phyloP scores from a whole-genome alignment of 2,888 invertebrate genomes.

The Epistrophe eligans region DNA sequence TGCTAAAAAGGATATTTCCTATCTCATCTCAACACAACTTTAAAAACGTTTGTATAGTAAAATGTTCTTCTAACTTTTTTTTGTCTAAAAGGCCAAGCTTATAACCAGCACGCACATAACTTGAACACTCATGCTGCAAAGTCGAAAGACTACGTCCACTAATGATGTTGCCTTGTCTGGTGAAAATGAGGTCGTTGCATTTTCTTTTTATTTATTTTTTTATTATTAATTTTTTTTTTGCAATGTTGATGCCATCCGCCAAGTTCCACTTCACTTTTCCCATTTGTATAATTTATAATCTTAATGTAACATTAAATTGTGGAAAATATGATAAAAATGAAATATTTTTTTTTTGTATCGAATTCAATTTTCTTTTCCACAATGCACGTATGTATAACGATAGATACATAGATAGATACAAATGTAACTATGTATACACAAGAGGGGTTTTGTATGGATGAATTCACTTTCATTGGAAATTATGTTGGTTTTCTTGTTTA shows the following conservation, averaged over 20 bases:
- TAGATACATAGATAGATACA: background rate
- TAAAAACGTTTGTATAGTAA: background rate
- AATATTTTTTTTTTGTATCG: slow-evolving; percentile 19
- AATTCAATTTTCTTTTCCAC: slow-evolving; percentile 37
- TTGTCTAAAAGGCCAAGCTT: slow-evolving; percentile 1
- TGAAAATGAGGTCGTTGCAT: slow-evolving; percentile 73
- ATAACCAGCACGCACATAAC: slow-evolving; percentile 17
- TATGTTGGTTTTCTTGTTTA: slow-evolving; percentile 63
- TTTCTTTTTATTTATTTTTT: slow-evolving; percentile 52
- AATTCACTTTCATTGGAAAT: slow-evolving; percentile 75
- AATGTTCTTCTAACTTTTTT: slow-evolving; percentile 4
- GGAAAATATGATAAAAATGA: slow-evolving; percentile 67
- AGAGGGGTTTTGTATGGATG: slow-evolving; percentile 22
- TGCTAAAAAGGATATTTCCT: slow-evolving; percentile 22
- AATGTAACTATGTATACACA: background rate
- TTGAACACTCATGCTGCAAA: slow-evolving; percentile 21
- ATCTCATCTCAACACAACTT: background rate
- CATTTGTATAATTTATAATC: slow-evolving; percentile 69
- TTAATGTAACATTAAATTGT: slow-evolving; percentile 74
- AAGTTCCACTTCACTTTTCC: slow-evolving; percentile 65
- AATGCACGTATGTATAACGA: background rate
- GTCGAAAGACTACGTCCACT: slow-evolving; percentile 19
- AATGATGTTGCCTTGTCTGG: slow-evolving; percentile 67
- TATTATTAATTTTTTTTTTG: no score
- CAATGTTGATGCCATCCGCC: slow-evolving; percentile 41